A percentile compares a stretch with the other conserved stretches of the same genome.
Evolutionary conservation across 2,797 vertebrate genomes (phyloP).

Genomic region (Cygnus olor): DNA sequence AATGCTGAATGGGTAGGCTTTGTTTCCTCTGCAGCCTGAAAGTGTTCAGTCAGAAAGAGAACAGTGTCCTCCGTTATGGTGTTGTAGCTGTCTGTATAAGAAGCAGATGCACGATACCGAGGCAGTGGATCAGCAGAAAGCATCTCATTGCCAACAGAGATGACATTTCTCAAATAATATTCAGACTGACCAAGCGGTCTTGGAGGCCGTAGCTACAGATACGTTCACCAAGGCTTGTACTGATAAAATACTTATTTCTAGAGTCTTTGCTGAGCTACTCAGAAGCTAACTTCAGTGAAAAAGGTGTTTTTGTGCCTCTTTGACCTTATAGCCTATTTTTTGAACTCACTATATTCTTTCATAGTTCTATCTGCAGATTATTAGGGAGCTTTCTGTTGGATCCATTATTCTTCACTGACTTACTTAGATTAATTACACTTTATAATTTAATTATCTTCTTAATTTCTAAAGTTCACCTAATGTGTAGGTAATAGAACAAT

Average conservation of each 20-base stretch:
- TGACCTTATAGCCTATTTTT: not conserved
- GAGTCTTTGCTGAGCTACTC: not conserved
- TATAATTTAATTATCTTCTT: conserved; percentile 1
- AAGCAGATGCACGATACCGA: not conserved
- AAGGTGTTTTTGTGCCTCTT: not conserved
- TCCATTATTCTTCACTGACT: conserved; percentile 37
- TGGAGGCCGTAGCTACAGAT: not conserved
- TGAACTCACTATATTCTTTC: not conserved
- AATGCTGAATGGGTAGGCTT: not conserved
- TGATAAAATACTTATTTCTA: not conserved
- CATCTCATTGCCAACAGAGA: not conserved
- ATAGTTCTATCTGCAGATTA: not conserved
- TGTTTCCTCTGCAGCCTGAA: conserved; percentile 24
- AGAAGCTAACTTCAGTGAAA: not conserved
- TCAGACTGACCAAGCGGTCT: not conserved
- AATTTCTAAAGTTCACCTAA: conserved; percentile 10
- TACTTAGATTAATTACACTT: conserved; percentile 6
- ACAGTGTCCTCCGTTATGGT: not conserved
- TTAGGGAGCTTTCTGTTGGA: conserved; percentile 3
- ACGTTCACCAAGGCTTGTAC: not conserved
- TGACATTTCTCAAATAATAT: not conserved
- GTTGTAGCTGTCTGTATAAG: not conserved
- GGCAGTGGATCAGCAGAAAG: not conserved
- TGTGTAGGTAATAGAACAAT: not conserved
- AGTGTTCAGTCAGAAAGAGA: not conserved